Conservation (phyloP, 2,113 vertebrate species). For the Equus quagga region DNA sequence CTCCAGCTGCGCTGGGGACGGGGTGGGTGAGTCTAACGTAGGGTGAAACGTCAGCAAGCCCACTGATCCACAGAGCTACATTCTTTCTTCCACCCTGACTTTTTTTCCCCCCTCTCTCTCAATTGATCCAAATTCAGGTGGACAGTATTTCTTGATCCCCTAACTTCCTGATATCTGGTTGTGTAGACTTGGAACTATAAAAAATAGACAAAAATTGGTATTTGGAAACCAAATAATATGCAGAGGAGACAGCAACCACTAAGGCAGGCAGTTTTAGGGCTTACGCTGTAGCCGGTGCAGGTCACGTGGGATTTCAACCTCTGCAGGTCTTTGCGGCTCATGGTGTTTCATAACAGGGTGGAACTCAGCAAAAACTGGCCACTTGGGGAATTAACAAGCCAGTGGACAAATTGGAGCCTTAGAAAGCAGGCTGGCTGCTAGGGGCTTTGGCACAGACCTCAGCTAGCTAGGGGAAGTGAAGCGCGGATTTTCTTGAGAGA, state of each 20-base stretch:
- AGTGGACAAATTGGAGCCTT: background rate
- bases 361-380: background rate
- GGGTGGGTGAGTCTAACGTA: background rate
- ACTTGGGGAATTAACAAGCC: background rate
- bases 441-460: background rate
- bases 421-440: background rate
- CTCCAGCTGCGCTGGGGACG: no score
- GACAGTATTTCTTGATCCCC: background rate
- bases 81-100: background rate
- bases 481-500: background rate
- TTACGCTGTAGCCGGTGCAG: background rate
- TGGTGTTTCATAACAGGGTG: background rate
- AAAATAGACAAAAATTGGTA: no score
- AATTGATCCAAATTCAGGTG: background rate
- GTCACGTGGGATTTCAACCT: background rate
- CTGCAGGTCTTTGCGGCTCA: background rate
- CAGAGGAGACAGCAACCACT: background rate
- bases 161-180: background rate
- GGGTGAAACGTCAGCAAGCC: background rate
- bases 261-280: background rate
- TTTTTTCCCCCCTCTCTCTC: no score
- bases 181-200: background rate
- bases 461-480: background rate
- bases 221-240: background rate
- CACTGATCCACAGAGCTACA: background rate